These are phyloP conservation scores for Bombus cullumanus DNA, from an alignment of 1,140 invertebrate species.

Conservation along the genomic window DNA sequence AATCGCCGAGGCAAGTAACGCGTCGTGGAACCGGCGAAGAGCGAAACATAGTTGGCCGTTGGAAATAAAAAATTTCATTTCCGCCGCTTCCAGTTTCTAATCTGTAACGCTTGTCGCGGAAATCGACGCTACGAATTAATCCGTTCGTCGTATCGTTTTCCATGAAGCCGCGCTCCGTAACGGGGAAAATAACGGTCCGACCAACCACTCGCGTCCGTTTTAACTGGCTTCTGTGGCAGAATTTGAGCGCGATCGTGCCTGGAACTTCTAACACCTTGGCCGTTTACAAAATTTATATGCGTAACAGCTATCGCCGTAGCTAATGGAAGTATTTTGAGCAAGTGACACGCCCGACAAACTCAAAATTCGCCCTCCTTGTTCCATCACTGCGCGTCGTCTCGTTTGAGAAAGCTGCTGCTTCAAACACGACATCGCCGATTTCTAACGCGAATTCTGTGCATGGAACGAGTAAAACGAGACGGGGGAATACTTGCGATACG, in stretches of 20 bases:
- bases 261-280: slow-evolving; percentile 5
- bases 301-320: background rate
- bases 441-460: background rate
- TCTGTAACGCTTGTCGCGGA: background rate
- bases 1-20: too few relatives aligned
- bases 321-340: slow-evolving; percentile 30
- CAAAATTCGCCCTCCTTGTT: slow-evolving; percentile 16
- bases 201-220: background rate
- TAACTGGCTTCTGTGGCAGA: background rate
- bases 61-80: background rate
- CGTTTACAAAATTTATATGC: slow-evolving; percentile 22
- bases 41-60: background rate
- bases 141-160: background rate
- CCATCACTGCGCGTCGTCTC: too few relatives aligned
- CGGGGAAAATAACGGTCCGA: background rate
- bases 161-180: background rate
- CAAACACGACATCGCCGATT: background rate
- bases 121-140: too few relatives aligned
- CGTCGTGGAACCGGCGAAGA: background rate
- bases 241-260: background rate
- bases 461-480: too few relatives aligned
- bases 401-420: background rate
- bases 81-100: background rate
- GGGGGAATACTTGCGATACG: too few relatives aligned
- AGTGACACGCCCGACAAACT: slow-evolving; percentile 22